These are phyloP conservation scores for Nematopogon swammerdamellus DNA, from an alignment of 2,888 invertebrate genomes.

Conservation along the genomic window DNA sequence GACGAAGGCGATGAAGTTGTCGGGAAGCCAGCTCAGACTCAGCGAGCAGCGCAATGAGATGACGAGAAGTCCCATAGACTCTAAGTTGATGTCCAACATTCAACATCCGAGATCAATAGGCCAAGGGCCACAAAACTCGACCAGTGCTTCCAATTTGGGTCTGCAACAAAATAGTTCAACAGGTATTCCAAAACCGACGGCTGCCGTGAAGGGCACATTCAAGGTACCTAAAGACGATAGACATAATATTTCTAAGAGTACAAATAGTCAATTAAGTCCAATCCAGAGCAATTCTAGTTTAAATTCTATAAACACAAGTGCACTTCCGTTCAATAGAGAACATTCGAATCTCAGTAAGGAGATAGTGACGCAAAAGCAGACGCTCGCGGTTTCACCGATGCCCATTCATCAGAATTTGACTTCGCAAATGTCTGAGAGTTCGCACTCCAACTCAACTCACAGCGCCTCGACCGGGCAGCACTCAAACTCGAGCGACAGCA, in stretches of 20 bases:
- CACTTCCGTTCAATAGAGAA: conserved; percentile 47
- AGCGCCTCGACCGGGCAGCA: conserved; percentile 64
- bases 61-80: conserved; percentile 4
- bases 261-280: conserved; percentile 53
- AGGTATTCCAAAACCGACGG: conserved; percentile 88
- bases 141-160: neutral
- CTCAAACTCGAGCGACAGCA: conserved; percentile 70
- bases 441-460: conserved; percentile 52
- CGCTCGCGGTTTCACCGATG: conserved; percentile 72
- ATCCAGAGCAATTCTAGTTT: conserved; percentile 57
- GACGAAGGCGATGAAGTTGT: conserved; percentile 45
- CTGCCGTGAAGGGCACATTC: conserved; percentile 86
- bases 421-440: conserved; percentile 67
- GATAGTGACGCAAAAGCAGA: conserved; percentile 42
- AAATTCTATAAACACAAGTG: conserved; percentile 49
- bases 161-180: conserved; percentile 10
- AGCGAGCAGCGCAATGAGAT: conserved; percentile 32
- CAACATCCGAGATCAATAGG: conserved; percentile 8
- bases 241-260: conserved; percentile 51
- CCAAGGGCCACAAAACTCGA: conserved; percentile 1
- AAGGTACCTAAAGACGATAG: conserved; percentile 64
- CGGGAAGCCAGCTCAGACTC: conserved; percentile 43
- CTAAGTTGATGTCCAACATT: conserved; percentile 4
- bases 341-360: conserved; percentile 52
- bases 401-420: conserved; percentile 45